phyloP scores from a whole-genome alignment of 2,797 vertebrate genomes.

The Anabas testudineus region DNA sequence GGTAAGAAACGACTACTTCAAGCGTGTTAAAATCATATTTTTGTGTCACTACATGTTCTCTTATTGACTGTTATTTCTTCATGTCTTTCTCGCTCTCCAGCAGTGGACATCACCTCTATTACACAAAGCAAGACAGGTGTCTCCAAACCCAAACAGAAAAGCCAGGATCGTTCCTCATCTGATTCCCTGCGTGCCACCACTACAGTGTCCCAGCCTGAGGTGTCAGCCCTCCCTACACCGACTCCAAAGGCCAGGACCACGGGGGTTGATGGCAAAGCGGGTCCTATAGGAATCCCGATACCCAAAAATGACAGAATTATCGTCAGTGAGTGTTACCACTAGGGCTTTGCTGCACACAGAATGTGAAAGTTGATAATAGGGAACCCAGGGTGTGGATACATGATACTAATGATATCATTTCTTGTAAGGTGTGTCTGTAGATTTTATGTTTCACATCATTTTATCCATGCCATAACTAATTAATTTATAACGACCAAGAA shows the following conservation, averaged over 20 bases:
- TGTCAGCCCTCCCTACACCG: neutral
- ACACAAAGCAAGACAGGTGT: conserved; percentile 32
- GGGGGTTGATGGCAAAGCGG: conserved; percentile 25
- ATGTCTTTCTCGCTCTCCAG: conserved; percentile 19
- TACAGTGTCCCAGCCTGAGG: neutral
- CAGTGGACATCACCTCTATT: conserved; percentile 5
- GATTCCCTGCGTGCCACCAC: neutral
- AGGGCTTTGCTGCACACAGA: neutral
- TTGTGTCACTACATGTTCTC: neutral
- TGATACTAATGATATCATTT: neutral
- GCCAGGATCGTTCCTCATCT: neutral
- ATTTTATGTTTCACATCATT: neutral
- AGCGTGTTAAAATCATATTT: too few relatives aligned
- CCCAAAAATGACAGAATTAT: conserved; percentile 80
- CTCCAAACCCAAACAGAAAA: conserved; percentile 22
- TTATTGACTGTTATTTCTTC: neutral
- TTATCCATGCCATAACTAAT: neutral
- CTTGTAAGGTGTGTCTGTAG: neutral
- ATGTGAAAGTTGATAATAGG: neutral
- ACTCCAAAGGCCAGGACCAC: conserved; percentile 47
- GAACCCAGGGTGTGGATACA: neutral
- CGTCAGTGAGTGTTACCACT: conserved; percentile 83
- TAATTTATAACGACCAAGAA: conserved; percentile 7
- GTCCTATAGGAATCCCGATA: conserved; percentile 70
- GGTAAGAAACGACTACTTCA: conserved; percentile 66